These are phyloP conservation scores for Polydrusus pterygomalis DNA, from an alignment of 2,888 invertebrate genomes.

Conservation along the genomic window DNA sequence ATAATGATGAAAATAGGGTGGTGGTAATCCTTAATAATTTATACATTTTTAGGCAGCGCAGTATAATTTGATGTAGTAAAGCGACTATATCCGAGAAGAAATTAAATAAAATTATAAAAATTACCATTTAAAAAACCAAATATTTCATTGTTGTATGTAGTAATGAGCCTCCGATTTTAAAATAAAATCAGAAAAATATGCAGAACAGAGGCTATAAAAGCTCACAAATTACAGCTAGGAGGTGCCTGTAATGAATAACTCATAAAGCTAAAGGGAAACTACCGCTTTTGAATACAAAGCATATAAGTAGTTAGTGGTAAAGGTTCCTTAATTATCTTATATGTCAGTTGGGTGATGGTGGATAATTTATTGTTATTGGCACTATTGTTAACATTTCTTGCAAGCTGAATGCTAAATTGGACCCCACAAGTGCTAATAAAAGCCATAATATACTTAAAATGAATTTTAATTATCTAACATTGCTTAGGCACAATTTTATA, in stretches of 20 bases:
- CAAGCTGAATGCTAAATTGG: constrained; percentile 68
- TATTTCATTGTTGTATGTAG: constrained; percentile 11
- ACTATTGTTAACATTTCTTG: constrained; percentile 70
- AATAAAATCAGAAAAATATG: constrained; percentile 46
- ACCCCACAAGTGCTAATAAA: constrained; percentile 65
- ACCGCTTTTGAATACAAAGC: constrained; percentile 64
- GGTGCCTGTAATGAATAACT: constrained; percentile 65
- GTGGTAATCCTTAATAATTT: too few species aligned
- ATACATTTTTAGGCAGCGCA: too few species aligned
- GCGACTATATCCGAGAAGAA: too few species aligned
- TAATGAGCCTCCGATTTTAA: constrained; percentile 16
- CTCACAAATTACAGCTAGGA: constrained; percentile 55
- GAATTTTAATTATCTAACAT: constrained; percentile 45
- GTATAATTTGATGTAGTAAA: too few species aligned
- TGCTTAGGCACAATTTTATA: not conserved
- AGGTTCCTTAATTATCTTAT: constrained; percentile 53
- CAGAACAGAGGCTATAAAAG: constrained; percentile 38
- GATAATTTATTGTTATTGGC: constrained; percentile 71
- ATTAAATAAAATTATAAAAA: too few species aligned
- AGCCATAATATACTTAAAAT: constrained; percentile 35
- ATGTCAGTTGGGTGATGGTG: constrained; percentile 65
- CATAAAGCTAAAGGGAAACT: constrained; percentile 67
- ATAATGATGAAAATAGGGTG: too few species aligned
- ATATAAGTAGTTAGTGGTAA: constrained; percentile 44
- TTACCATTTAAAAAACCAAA: not conserved